Evolutionary conservation across 2,113 vertebrate species (phyloP), one percentile per base, ranked within the genome.

Genomic region (Cardinalis cardinalis): DNA sequence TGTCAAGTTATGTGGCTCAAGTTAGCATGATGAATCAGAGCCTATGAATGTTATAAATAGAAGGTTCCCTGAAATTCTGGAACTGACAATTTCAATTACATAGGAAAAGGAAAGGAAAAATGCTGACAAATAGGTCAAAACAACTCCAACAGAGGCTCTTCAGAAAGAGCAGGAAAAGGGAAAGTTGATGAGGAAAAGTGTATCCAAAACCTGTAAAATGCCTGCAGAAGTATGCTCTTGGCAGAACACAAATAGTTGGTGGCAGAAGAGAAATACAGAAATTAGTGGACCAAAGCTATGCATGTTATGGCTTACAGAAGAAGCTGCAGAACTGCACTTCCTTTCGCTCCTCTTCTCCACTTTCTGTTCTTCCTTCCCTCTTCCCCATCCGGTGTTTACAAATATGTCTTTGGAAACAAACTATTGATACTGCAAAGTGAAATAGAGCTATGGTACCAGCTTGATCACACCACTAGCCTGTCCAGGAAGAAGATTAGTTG

Each of bases 41-140:
- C n/a, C 71, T 76, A 32, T 48, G 64, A 92, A 53, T 29, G 61
- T 64, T 84, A 73, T 82, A 92, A 94, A 74, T 66, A 73, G 44
- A 92, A 88, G 70, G 68, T 51, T 89, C 43, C 56, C 87, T 93
- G 84, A 84, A 89, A 87, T 87, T 91, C 60, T 91, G 90, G 70
- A 92, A 88, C n/a, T 85, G 78, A 48, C 71, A 87, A 75, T 88
- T 81, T 93, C 84, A 93, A 94, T 70, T 89, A 79, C 59, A 51
- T 18, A 70, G 55, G 53, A 76, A 84, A 75, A 89, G 31, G 49
- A 72, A 93, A 88, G 34, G 46, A 44, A 84, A 86, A 95, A 72
- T 69, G 40, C 73, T 87, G 73, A 91, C 65, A 84, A 93, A 93
- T 70, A 60, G 41, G 17, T 88, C 23, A 81, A 75, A 94, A 66